Evolutionary conservation across 37 sponge, comb jelly and placozoan genomes (phyloP).

Genomic region (Beroe ovata): DNA sequence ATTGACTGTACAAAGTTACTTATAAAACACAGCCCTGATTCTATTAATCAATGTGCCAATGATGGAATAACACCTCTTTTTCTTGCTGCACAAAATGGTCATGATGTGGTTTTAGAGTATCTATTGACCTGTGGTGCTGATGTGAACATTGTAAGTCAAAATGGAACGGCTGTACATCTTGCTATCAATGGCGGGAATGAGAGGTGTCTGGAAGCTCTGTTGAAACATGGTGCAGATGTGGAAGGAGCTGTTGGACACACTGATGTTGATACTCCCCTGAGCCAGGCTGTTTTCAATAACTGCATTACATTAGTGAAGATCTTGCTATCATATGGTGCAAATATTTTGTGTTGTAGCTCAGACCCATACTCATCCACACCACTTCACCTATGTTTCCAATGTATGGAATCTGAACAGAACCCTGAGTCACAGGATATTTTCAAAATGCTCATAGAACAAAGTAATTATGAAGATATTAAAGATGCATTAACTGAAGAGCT

Average conservation of each 20-base stretch:
- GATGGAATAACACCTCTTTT: constrained; percentile 60
- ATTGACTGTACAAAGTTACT: background rate
- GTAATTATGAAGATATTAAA: background rate
- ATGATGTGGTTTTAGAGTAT: background rate
- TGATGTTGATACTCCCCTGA: constrained; percentile 46
- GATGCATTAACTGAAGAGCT: constrained; percentile 11
- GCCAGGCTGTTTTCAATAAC: constrained; percentile 53
- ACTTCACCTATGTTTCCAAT: constrained; percentile 20
- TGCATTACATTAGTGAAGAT: background rate
- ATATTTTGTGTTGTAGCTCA: background rate
- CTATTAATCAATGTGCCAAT: background rate
- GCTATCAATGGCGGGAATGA: background rate
- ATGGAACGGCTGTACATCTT: constrained; percentile 38
- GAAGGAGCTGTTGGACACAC: constrained; percentile 47
- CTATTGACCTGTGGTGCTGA: background rate
- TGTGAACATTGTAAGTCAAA: constrained; percentile 39
- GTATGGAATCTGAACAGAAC: background rate
- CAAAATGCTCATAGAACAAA: background rate
- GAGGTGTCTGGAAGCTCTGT: background rate
- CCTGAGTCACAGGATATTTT: background rate
- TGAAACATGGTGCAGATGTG: constrained; percentile 27
- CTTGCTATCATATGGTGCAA: constrained; percentile 8
- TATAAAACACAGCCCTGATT: background rate
- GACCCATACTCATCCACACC: constrained; percentile 57
- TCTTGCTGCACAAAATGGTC: constrained; percentile 53